Percentiles rank a stretch among this genome's conserved stretches.
These are phyloP conservation scores for Eilema caniola DNA, from an alignment of 2,888 invertebrate genomes.

Conservation along the genomic window DNA sequence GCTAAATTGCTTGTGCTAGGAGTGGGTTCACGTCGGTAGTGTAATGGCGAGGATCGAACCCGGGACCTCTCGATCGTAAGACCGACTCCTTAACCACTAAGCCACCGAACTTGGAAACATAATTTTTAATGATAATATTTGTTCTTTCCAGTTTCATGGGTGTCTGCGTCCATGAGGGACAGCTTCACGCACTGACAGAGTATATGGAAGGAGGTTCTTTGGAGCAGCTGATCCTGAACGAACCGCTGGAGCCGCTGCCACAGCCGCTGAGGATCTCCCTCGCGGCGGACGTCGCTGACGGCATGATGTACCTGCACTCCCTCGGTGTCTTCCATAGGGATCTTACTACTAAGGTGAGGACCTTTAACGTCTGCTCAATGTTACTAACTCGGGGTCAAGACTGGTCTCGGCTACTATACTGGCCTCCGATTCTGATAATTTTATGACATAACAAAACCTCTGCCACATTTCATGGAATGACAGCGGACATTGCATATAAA, in stretches of 20 bases:
- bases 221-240: conserved; percentile 95
- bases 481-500: too few species aligned
- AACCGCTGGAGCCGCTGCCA: conserved; percentile 89
- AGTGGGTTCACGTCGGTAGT: too few species aligned
- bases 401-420: too few species aligned
- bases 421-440: too few species aligned
- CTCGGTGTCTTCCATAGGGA: conserved; percentile 97
- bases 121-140: neutral
- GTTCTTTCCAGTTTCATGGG: conserved; percentile 94
- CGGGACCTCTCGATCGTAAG: too few species aligned
- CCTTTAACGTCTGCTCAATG: neutral
- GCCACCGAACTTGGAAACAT: too few species aligned
- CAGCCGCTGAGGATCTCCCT: conserved; percentile 94
- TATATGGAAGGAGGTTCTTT: conserved; percentile 98
- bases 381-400: too few species aligned
- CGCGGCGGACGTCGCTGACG: conserved; percentile 95
- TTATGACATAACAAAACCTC: too few species aligned
- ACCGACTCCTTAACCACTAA: too few species aligned
- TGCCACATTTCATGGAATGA: too few species aligned
- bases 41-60: too few species aligned
- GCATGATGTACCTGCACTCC: conserved; percentile 97
- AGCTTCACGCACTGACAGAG: conserved; percentile 97
- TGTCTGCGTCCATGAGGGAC: conserved; percentile 98
- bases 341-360: conserved; percentile 96
- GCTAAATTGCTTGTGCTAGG: too few species aligned